Percentiles rank a stretch among this genome's conserved stretches.
Conservation (phyloP, 2,113 vertebrate genomes). For the Bagarius yarrelli region DNA sequence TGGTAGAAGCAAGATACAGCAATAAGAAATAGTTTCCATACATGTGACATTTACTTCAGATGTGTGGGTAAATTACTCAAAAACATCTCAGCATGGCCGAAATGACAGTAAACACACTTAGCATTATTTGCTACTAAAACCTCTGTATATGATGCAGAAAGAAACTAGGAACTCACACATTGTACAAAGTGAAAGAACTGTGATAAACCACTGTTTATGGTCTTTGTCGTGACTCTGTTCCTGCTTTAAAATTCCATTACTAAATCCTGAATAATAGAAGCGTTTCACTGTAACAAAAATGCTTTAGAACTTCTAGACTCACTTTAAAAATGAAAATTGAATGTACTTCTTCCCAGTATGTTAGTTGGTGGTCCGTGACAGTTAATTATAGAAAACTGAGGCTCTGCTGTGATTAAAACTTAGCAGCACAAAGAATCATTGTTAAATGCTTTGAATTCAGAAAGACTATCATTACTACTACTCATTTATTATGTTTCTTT, state of each 20-base stretch:
- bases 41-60: neutral
- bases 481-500: neutral
- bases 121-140: neutral
- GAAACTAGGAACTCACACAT: too few relatives aligned
- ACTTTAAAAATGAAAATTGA: neutral
- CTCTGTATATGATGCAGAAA: too few relatives aligned
- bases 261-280: conserved; percentile 6
- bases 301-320: neutral
- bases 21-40: neutral
- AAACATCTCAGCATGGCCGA: neutral
- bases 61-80: neutral
- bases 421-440: neutral
- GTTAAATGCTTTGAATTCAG: neutral
- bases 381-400: neutral
- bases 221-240: neutral
- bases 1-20: neutral
- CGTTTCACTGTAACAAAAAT: neutral
- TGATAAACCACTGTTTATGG: neutral
- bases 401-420: neutral
- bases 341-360: neutral
- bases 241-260: neutral
- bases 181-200: neutral
- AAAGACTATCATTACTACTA: neutral
- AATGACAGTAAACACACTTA: neutral
- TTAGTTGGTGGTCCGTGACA: neutral